phyloP scores from a whole-genome alignment of 1,140 invertebrate genomes.

The Drosophila asahinai region DNA sequence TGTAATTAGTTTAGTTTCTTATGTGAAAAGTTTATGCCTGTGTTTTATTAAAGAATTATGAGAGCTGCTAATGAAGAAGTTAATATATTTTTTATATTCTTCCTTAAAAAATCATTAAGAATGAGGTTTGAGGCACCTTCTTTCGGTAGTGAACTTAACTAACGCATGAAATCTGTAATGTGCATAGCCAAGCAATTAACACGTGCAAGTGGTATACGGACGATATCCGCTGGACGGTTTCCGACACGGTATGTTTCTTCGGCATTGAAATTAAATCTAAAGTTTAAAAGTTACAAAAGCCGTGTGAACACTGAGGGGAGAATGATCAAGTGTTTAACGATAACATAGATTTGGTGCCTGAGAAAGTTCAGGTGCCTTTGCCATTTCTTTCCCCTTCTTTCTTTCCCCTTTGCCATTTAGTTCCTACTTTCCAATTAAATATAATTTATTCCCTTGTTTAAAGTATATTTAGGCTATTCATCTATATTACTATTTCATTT shows the following conservation, averaged over 20 bases:
- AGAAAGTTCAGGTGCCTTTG: background rate
- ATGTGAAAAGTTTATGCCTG: too few relatives aligned
- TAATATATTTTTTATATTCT: background rate
- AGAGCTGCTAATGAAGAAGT: too few relatives aligned
- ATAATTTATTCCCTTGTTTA: background rate
- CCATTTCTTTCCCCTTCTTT: background rate
- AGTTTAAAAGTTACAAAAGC: slow-evolving; percentile 34
- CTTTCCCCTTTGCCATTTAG: background rate
- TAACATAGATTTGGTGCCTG: background rate
- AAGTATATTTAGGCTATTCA: background rate
- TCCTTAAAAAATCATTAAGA: background rate
- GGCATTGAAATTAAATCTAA: slow-evolving; percentile 21
- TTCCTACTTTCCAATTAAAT: background rate
- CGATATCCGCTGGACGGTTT: slow-evolving; percentile 7
- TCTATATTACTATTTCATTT: background rate
- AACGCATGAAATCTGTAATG: slow-evolving; percentile 21
- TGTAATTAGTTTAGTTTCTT: too few relatives aligned
- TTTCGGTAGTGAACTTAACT: background rate
- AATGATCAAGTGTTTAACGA: background rate
- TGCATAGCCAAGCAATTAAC: slow-evolving; percentile 45
- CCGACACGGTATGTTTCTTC: slow-evolving; percentile 21
- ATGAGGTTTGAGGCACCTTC: too few relatives aligned
- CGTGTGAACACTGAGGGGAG: background rate
- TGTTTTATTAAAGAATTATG: too few relatives aligned
- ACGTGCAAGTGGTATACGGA: slow-evolving; percentile 20